Percentiles rank a stretch among this genome's conserved stretches.
phyloP scores from a whole-genome alignment of 2,113 vertebrate species.

The Echinops telfairi region DNA sequence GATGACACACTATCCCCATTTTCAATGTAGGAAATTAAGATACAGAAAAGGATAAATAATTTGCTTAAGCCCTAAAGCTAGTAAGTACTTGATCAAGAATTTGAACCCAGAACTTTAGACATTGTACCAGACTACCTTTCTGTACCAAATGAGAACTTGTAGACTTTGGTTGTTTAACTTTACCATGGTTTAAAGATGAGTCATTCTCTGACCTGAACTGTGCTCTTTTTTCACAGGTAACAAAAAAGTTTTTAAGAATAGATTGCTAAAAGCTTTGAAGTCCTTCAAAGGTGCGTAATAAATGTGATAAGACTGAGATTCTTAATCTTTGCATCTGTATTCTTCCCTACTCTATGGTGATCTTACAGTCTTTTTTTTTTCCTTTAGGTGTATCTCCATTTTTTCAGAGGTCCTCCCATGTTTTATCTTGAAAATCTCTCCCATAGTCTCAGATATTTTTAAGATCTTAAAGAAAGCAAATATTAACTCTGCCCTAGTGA shows the following conservation, averaged over 20 bases:
- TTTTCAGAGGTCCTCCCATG: neutral
- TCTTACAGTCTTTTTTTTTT: neutral
- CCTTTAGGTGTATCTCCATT: neutral
- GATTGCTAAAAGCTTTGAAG: constrained; percentile 55
- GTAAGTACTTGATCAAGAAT: neutral
- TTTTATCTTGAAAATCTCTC: neutral
- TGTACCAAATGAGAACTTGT: neutral
- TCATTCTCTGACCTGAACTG: constrained; percentile 36
- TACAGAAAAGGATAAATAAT: neutral
- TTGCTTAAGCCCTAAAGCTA: neutral
- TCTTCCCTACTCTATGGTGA: neutral
- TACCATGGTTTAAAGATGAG: constrained; percentile 9
- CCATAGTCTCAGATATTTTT: neutral
- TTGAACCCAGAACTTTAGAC: neutral
- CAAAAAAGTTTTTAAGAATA: constrained; percentile 59
- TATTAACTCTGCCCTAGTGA: neutral
- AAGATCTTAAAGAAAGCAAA: neutral
- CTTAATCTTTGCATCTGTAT: neutral
- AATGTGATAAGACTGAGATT: neutral
- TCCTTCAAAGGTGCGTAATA: constrained; percentile 56
- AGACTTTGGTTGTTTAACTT: neutral
- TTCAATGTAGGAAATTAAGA: neutral
- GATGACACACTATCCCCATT: neutral
- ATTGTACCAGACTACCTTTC: neutral
- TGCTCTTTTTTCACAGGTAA: constrained; percentile 65